Conservation (phyloP, 2,888 invertebrate genomes). For the Anticlea derivata region DNA sequence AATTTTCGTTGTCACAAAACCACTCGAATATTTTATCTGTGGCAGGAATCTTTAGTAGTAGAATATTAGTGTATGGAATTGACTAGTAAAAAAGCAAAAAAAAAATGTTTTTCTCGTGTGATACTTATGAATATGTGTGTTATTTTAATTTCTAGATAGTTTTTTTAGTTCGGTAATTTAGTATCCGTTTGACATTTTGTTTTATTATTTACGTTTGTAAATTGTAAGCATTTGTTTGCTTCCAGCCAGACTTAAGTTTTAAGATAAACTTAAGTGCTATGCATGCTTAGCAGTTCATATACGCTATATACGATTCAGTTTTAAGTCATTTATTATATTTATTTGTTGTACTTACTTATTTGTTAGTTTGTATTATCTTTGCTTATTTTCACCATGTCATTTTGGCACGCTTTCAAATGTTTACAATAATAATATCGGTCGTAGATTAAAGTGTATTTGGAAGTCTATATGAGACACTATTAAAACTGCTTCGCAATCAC, state of each 20-base stretch:
- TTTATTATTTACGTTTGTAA: slow-evolving; percentile 69
- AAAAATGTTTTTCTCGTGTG: slow-evolving; percentile 53
- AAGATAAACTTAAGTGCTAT: slow-evolving; percentile 67
- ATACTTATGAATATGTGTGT: slow-evolving; percentile 61
- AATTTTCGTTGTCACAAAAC: slow-evolving; percentile 13
- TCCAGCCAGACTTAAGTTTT: slow-evolving; percentile 63
- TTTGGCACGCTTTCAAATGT: slow-evolving; percentile 83
- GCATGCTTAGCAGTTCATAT: slow-evolving; percentile 84
- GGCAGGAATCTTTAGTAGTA: slow-evolving; percentile 3
- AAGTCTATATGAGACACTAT: slow-evolving; percentile 60
- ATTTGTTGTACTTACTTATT: slow-evolving; percentile 81
- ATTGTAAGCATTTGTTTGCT: slow-evolving; percentile 84
- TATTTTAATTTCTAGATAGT: slow-evolving; percentile 47
- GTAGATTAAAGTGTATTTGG: slow-evolving; percentile 49
- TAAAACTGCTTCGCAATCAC: slow-evolving; percentile 23
- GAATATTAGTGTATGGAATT: slow-evolving; percentile 37
- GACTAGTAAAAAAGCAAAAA: slow-evolving; percentile 41
- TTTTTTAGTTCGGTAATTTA: slow-evolving; percentile 43
- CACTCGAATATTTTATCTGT: slow-evolving; percentile 7
- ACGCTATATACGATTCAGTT: slow-evolving; percentile 69
- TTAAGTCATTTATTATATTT: slow-evolving; percentile 68
- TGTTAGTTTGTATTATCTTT: slow-evolving; percentile 65
- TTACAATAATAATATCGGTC: slow-evolving; percentile 69
- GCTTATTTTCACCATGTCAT: slow-evolving; percentile 66
- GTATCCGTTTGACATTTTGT: slow-evolving; percentile 49